phyloP scores from a whole-genome alignment of 2,888 invertebrate species.

The Hirtodrosophila alboralis region DNA sequence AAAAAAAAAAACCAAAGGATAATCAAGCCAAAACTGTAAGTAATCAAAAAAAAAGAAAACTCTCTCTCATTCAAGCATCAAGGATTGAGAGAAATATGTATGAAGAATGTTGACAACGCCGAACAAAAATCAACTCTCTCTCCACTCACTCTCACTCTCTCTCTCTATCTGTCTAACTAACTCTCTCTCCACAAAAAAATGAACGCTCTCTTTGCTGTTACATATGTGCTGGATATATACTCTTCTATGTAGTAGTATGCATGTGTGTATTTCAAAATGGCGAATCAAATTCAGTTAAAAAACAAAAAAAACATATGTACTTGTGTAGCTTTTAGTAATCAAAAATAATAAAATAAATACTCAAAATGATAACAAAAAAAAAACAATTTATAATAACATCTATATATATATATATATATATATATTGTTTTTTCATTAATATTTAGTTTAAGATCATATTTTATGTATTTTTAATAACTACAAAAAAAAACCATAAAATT shows the following conservation, averaged over 20 bases:
- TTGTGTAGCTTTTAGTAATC: constrained; percentile 65
- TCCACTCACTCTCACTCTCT: too few relatives aligned
- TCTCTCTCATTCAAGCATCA: too few relatives aligned
- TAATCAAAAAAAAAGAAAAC: too few relatives aligned
- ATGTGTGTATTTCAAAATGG: constrained; percentile 39
- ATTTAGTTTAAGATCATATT: constrained; percentile 77
- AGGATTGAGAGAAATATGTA: too few relatives aligned
- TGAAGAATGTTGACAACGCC: too few relatives aligned
- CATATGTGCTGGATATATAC: constrained; percentile 1
- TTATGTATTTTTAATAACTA: constrained; percentile 65
- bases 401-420: constrained; percentile 17
- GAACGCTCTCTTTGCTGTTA: constrained; percentile 7
- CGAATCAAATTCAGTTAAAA: constrained; percentile 74
- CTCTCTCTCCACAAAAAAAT: neutral
- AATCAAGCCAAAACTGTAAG: too few relatives aligned
- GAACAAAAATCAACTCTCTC: too few relatives aligned
- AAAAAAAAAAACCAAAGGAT: too few relatives aligned
- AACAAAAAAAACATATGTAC: constrained; percentile 50
- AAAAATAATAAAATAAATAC: constrained; percentile 17
- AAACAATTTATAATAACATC: constrained; percentile 2
- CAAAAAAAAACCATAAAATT: constrained; percentile 58
- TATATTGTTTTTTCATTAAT: constrained; percentile 62
- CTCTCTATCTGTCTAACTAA: too few relatives aligned
- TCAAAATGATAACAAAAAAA: neutral
- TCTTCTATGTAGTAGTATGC: constrained; percentile 1